Conservation (phyloP, 2,888 invertebrate genomes). For the Dynastes tityus region DNA sequence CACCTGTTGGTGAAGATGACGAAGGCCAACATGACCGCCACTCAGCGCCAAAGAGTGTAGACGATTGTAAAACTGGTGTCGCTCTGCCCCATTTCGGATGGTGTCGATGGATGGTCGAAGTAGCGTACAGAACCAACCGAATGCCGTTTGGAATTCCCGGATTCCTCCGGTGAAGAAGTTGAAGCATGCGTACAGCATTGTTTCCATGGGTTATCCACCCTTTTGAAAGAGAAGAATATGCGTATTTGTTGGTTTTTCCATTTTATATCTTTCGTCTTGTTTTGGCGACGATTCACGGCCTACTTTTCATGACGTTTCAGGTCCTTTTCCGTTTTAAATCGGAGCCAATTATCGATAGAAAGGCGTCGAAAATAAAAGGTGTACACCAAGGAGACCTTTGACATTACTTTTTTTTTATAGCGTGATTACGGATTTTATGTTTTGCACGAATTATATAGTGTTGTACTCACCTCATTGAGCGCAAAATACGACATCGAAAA, state of each 20-base stretch:
- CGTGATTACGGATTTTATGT: not conserved
- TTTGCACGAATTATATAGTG: not conserved
- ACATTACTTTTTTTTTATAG: not conserved
- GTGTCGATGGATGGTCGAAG: conserved; percentile 27
- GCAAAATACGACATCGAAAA: not conserved
- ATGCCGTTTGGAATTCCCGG: conserved; percentile 1
- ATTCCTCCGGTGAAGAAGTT: conserved; percentile 44
- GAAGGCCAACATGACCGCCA: conserved; percentile 58
- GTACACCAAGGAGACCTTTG: not conserved
- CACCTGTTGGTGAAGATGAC: conserved; percentile 51
- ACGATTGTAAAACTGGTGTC: conserved; percentile 74
- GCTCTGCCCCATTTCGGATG: conserved; percentile 72
- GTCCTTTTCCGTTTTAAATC: not conserved
- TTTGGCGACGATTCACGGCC: not conserved
- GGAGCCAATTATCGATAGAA: not conserved
- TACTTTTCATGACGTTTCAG: not conserved
- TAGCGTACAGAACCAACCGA: not conserved
- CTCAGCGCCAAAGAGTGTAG: conserved; percentile 71
- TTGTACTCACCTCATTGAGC: not conserved
- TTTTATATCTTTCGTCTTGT: not conserved
- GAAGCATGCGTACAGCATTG: conserved; percentile 53
- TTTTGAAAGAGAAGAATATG: not conserved
- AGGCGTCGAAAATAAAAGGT: not conserved
- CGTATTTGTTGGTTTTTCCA: not conserved
- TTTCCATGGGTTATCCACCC: not conserved